A percentile compares a stretch with the other conserved stretches of the same genome.
phyloP scores from a whole-genome alignment of 2,113 vertebrate species.

The Strix uralensis region DNA sequence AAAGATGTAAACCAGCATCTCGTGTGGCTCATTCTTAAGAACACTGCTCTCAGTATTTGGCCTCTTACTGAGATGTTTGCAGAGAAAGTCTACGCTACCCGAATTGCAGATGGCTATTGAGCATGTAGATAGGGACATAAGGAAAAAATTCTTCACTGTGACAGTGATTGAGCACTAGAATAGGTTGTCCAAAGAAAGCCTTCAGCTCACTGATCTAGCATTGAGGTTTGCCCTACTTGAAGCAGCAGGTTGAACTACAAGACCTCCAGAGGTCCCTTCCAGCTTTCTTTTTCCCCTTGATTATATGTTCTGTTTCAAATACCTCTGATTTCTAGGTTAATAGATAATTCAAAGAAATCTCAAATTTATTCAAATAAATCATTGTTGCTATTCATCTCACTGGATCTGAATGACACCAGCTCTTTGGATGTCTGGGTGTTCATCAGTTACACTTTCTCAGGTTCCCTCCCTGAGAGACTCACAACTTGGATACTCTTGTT shows the following conservation, averaged over 20 bases:
- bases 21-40: neutral
- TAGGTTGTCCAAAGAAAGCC: neutral
- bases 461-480: neutral
- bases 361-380: neutral
- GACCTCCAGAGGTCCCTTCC: neutral
- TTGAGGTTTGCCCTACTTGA: neutral
- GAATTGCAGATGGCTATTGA: rapidly evolving
- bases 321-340: neutral
- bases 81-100: neutral
- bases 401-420: neutral
- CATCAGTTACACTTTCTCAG: neutral
- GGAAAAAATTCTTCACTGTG: neutral
- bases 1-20: neutral
- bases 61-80: neutral
- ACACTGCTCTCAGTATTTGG: neutral
- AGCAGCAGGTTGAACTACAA: neutral
- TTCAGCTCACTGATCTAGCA: too few species aligned
- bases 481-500: neutral
- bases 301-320: neutral
- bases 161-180: neutral
- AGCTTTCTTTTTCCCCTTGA: neutral
- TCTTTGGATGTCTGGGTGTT: neutral
- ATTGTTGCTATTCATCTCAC: neutral
- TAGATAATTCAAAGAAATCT: neutral
- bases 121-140: neutral